Base-by-base conservation (phyloP, 2,113 vertebrate genomes). In the Phalacrocorax pelagicus region DNA sequence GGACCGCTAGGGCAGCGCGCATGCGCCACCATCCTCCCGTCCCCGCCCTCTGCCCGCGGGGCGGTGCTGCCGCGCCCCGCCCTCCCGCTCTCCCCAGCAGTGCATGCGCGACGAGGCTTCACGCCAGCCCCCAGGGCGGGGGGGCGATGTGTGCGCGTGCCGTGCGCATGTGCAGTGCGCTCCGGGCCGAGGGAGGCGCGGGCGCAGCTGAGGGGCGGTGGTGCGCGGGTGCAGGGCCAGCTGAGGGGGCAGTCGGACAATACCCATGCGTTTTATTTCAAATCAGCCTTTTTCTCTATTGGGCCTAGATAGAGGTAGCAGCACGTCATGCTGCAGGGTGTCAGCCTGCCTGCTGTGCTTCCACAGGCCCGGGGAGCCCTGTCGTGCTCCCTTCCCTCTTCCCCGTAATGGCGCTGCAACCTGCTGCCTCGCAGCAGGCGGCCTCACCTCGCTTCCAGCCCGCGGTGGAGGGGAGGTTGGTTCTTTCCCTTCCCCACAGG, bases 211-310 rank as follows among this genome's bases (percentile, higher is more conserved):
- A 18, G 59, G 5, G 36, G 17, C 1, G 15, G 4, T 3, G 79
- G 2, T 2, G 29, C 1, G 4, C 24, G 15, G 79, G 3, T 2
- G 29, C 2, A 4, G 29, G 15, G 3, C 11, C 7, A 0, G 32
- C 18, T 1, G 0, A 1, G 15, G 12, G 23, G 8, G 42, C 38
- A 38, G 5, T n/a, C 2, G 3, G 32, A 55, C 2, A 0, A 4
- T 7, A 5, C 2, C 27, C 23, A 1, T 23, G 52, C 19, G 0
- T 12, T 36, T 27, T 3, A 5, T 36, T 26, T n/a, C 18, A 1
- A 12, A 6, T 10, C 20, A 1, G 49, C 14, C 6, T 8, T 10
- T 22, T 21, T 13, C 12, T 7, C 8, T 26, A 0, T 4, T 1
- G 32, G 9, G 11, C 5, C 10, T 8, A 12, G 49, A 2, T 12